phyloP scores from a whole-genome alignment of 1,140 invertebrate genomes.

The Drosophila kurseongensis region DNA sequence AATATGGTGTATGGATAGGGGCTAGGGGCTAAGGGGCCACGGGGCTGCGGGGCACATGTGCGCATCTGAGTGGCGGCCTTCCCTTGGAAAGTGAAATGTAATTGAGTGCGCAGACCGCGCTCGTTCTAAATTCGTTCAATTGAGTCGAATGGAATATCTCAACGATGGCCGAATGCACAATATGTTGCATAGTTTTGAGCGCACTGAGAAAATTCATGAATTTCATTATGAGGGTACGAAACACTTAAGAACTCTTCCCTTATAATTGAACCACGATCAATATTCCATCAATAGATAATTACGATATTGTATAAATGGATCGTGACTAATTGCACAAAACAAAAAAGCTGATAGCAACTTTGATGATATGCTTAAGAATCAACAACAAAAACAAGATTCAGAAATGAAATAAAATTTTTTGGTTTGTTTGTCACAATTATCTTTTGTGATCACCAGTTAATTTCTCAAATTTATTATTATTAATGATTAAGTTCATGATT shows the following conservation, averaged over 20 bases:
- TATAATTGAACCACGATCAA: background rate
- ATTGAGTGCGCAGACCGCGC: constrained; percentile 52
- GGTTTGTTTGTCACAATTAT: too few relatives aligned
- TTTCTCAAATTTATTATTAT: too few relatives aligned
- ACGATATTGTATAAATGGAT: too few relatives aligned
- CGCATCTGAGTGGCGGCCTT: constrained; percentile 60
- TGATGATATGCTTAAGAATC: too few relatives aligned
- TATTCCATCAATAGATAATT: background rate
- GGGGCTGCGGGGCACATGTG: constrained; percentile 31
- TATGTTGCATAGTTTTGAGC: constrained; percentile 72
- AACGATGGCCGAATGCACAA: background rate
- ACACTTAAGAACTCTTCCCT: too few relatives aligned
- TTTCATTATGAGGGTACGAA: constrained; percentile 20
- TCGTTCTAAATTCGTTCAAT: constrained; percentile 69
- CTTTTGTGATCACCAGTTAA: too few relatives aligned
- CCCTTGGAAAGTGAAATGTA: constrained; percentile 80
- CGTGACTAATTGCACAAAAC: too few relatives aligned
- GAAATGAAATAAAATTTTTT: too few relatives aligned
- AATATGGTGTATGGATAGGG: background rate
- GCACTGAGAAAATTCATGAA: constrained; percentile 29
- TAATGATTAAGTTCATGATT: too few relatives aligned
- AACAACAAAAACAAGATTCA: too few relatives aligned
- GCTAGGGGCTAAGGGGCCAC: background rate
- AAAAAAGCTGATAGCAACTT: too few relatives aligned
- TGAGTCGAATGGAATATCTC: constrained; percentile 58